Evolutionary conservation across 2,888 invertebrate species (phyloP), one percentile per base, ranked within the genome.

Genomic region (Calameuta pallipes): DNA sequence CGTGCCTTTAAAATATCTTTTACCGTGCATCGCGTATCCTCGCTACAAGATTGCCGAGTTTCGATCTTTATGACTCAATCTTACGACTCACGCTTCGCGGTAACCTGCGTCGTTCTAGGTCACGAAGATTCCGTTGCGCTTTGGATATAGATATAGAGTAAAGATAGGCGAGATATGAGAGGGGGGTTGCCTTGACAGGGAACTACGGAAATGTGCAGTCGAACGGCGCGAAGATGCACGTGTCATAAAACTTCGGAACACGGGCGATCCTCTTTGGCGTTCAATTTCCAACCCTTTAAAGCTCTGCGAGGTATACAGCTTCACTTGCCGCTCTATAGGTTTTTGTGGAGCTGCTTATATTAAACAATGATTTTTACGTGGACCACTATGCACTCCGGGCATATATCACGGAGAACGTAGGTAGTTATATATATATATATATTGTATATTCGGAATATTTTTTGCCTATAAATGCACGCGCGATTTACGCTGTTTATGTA

Each of bases 1-100:
- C 82, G 76, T 84, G 78, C 82, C 78, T 83, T 80, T 80, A 84
- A 85, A 80, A 82, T 80, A 79, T 84, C 84, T 79, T 82, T 83
- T 81, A 81, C 79, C 9, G 6, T 56, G 56, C 23, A 2, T 41
- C 56, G 2, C 56, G 9, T 9, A 23, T 56, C 56, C 9, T 23
- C 9, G 56, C 23, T 23, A 56, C 56, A 9, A 23, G 23, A 56
- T 23, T 56, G 23, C 1, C 23, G 9, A 23, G 56, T 56, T 23
- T 56, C 23, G 23, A 56, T 56, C 23, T 23, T 56, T 56, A 56
- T 9, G 41, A 6, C 6, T 41, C 6, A 9, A 23, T 23, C 23
- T 41, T 56, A 56, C 23, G 56, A 56, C 56, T 15, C 23, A 2
- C 56, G 56, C 23, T 23, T 23, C 23, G 2, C 6, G 56, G 23